These are phyloP conservation scores for Paramormyrops kingsleyae DNA, from an alignment of 2,113 vertebrate species.

Conservation along the genomic window DNA sequence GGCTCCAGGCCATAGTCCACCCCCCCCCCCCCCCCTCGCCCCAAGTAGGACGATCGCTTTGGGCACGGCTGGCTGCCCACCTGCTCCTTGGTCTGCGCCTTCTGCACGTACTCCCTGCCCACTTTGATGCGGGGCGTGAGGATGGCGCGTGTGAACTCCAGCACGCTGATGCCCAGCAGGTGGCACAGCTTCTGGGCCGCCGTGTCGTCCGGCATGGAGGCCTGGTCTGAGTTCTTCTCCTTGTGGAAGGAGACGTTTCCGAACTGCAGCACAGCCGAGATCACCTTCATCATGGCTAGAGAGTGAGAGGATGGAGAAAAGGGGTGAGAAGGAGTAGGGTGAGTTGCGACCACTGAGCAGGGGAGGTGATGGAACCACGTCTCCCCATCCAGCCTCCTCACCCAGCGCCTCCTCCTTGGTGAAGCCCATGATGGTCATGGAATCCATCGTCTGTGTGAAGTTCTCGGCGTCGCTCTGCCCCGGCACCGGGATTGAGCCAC, in stretches of 20 bases:
- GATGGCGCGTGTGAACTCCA: conserved; percentile 81
- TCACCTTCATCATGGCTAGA: conserved; percentile 74
- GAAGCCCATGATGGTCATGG: conserved; percentile 82
- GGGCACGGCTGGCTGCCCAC: conserved; percentile 37
- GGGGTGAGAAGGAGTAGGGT: background rate
- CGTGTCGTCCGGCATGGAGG: conserved; percentile 86
- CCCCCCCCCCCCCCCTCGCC: too few species aligned
- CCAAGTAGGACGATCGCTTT: background rate
- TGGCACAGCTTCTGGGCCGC: conserved; percentile 86
- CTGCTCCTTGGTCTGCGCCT: conserved; percentile 87
- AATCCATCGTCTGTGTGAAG: conserved; percentile 85
- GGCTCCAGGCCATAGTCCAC: background rate
- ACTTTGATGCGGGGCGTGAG: conserved; percentile 85
- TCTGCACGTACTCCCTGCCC: conserved; percentile 84
- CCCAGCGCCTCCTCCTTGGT: conserved; percentile 70
- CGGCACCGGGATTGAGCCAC: conserved; percentile 66
- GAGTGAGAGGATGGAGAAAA: background rate
- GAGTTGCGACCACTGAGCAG: background rate
- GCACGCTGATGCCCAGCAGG: conserved; percentile 78
- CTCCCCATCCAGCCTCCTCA: conserved; percentile 48
- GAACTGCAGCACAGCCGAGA: conserved; percentile 80
- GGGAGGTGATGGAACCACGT: background rate
- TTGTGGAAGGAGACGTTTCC: conserved; percentile 77
- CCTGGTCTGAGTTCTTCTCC: conserved; percentile 79
- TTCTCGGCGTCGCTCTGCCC: conserved; percentile 80